Evolutionary conservation across 2,113 vertebrate genomes (phyloP), one percentile per base, ranked within the genome.

Genomic region (Entomyzon cyanotis): DNA sequence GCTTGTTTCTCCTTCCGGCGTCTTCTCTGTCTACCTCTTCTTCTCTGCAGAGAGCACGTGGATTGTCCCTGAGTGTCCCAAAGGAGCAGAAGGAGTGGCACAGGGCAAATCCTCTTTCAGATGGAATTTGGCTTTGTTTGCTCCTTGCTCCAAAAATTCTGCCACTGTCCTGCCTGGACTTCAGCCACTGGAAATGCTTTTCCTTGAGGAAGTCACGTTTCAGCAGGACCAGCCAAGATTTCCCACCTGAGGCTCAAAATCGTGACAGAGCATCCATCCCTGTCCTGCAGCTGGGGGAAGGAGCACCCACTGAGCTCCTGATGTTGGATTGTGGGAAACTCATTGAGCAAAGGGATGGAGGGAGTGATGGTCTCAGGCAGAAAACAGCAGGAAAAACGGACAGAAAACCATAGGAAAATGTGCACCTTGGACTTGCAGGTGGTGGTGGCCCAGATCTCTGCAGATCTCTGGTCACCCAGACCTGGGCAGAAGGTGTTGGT

Each of bases 11-110:
- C 73, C 74, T 95, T 37, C 71, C 79, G 65, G 71, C 79, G 52
- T 87, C 90, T 91, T 55, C 82, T 85, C 91, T 87, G 64, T 71
- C 96, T 96, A 87, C 93, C 84, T 95, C 91, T 90, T 70, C 65
- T 87, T 67, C 75, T 68, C 68, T 42, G 46, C 50, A 58, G 56
- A 60, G 44, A 33, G 62, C 55, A 2, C 8, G 10, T 11, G 46
- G 67, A 39, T 37, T 37, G 37, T 10, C 39, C 39, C 39, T 39
- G 39, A 39, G 10, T 39, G 39, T 39, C 39, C 39, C 39, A 39
- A 39, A 39, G 39, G 39, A 39, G 63, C 82, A 74, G 53, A 33
- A 69, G 63, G 33, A 42, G 52, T 59, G 62, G 46, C 53, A 44
- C 31, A 18, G 78, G 67, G 31, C 39, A 53, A 23, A 49, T 21